Conservation (phyloP, 2,113 vertebrate species). For the Prionailurus bengalensis region DNA sequence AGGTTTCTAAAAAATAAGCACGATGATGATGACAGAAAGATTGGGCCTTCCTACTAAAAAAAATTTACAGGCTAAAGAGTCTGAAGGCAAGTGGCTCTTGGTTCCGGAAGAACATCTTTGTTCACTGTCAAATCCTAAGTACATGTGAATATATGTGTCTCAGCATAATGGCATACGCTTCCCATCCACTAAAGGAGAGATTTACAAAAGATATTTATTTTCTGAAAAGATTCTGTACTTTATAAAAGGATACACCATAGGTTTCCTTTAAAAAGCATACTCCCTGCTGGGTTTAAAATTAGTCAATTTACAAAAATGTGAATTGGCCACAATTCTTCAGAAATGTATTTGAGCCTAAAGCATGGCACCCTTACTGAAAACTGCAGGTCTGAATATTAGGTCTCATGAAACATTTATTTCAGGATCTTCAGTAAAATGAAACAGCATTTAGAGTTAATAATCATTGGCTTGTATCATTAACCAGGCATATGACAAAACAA, state of each 20-base stretch:
- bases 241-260: slow-evolving; percentile 46
- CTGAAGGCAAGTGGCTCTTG: neutral
- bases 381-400: neutral
- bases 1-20: slow-evolving; percentile 54
- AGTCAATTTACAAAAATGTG: slow-evolving; percentile 71
- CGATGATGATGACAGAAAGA: neutral
- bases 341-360: slow-evolving; percentile 47
- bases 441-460: slow-evolving; percentile 38
- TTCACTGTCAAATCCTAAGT: neutral
- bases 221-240: slow-evolving; percentile 5
- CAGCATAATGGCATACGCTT: neutral
- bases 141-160: neutral
- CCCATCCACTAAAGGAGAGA: slow-evolving; percentile 29
- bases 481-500: neutral
- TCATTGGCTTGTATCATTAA: slow-evolving; percentile 43
- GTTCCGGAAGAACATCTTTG: neutral
- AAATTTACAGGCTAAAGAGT: slow-evolving; percentile 57
- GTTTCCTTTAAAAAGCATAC: slow-evolving; percentile 62
- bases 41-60: slow-evolving; percentile 25
- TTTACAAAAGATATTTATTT: slow-evolving; percentile 58
- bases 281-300: slow-evolving; percentile 67
- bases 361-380: slow-evolving; percentile 33
- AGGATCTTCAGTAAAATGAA: slow-evolving; percentile 44
- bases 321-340: slow-evolving; percentile 52
- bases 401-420: slow-evolving; percentile 22